These are phyloP conservation scores for Dendropsophus ebraccatus DNA, from an alignment of 2,113 vertebrate species.

Conservation along the genomic window DNA sequence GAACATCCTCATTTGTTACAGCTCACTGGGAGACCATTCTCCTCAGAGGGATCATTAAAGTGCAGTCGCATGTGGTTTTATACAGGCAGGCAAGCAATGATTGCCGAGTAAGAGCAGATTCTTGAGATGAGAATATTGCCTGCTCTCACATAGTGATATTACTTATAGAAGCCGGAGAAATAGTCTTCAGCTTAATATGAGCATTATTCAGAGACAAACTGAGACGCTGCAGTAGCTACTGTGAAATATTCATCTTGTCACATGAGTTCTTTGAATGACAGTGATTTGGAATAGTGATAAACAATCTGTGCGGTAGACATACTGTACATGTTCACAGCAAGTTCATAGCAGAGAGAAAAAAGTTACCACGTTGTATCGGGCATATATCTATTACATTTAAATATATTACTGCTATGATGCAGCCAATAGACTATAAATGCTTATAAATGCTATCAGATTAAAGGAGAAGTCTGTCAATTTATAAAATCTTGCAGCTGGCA, in stretches of 20 bases:
- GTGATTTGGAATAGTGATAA: not conserved
- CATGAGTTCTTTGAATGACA: not conserved
- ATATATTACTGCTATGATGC: too few relatives aligned
- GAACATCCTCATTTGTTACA: conserved; percentile 27
- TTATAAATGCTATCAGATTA: not conserved
- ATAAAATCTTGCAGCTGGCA: too few relatives aligned
- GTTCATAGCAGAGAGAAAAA: not conserved
- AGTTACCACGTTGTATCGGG: not conserved
- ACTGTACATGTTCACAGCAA: not conserved
- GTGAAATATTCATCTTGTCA: not conserved
- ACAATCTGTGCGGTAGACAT: not conserved
- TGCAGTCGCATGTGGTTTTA: conserved; percentile 24
- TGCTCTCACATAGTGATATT: not conserved
- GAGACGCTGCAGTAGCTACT: not conserved
- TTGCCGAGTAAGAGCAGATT: conserved; percentile 8
- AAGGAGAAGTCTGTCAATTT: too few relatives aligned
- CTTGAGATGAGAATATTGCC: not conserved
- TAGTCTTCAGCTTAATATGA: not conserved
- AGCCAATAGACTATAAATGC: too few relatives aligned
- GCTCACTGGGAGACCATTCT: conserved; percentile 1
- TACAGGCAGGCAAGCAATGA: not conserved
- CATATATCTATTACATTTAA: not conserved
- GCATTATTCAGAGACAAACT: not conserved
- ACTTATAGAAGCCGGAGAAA: not conserved
- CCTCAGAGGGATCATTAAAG: conserved; percentile 37